Percentiles rank a stretch among this genome's conserved stretches.
Evolutionary conservation across 2,113 vertebrate genomes (phyloP).

Genomic region (Peromyscus leucopus): DNA sequence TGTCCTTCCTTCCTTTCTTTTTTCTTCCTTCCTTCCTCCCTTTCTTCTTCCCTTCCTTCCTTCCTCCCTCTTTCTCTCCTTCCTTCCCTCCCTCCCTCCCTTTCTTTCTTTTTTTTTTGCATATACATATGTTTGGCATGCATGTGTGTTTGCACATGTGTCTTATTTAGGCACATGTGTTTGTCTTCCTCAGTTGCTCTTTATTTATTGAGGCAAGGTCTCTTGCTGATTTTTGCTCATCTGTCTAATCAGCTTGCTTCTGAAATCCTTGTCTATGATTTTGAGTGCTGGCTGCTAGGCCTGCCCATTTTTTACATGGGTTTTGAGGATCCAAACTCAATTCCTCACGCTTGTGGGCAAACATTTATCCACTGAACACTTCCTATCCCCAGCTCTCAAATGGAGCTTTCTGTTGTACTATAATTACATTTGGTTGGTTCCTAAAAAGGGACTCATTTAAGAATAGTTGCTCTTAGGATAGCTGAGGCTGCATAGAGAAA

Average conservation of each 20-base stretch:
- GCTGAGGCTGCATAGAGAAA: not conserved
- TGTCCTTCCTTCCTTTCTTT: not conserved
- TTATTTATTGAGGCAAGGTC: not conserved
- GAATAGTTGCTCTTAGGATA: not conserved
- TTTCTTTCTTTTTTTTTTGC: not conserved
- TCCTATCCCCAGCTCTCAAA: not conserved
- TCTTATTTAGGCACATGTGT: not conserved
- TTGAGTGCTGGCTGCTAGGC: not conserved
- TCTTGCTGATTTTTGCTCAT: not conserved
- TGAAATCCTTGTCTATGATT: not conserved
- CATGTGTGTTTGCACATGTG: not conserved
- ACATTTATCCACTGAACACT: not conserved
- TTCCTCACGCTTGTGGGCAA: not conserved
- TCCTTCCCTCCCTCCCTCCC: too few relatives aligned
- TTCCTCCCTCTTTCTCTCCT: too few relatives aligned
- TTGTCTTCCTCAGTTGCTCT: not conserved
- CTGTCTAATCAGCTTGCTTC: not conserved
- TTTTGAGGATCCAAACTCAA: not conserved
- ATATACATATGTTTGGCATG: not conserved
- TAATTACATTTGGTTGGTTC: not conserved
- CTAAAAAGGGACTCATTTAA: conserved; percentile 1
- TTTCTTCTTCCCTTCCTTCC: not conserved
- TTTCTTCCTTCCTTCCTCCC: not conserved
- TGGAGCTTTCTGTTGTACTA: conserved; percentile 18
- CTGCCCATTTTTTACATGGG: not conserved